Conservation (phyloP, 2,797 vertebrate species). For the Coccyzus lansbergi region DNA sequence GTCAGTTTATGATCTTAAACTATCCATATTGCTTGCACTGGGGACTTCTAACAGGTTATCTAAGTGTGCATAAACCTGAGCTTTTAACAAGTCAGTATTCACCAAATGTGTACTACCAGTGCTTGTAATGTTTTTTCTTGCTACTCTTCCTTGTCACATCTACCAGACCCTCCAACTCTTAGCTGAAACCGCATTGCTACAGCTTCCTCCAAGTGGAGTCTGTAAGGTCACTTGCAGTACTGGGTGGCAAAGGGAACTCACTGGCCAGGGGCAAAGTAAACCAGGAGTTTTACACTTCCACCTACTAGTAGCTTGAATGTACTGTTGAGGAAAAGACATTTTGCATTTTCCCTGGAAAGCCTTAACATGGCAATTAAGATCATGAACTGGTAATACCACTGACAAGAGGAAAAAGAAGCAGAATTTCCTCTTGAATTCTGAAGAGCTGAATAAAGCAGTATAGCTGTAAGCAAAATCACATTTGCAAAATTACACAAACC, state of each 20-base stretch:
- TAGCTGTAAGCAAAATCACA: neutral
- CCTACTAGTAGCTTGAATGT: neutral
- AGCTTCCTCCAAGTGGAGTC: neutral
- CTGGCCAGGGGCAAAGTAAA: neutral
- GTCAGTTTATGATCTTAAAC: neutral
- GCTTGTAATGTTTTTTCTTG: neutral
- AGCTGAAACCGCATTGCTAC: neutral
- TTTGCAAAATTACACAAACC: neutral
- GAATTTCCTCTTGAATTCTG: neutral
- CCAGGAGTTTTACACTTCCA: neutral
- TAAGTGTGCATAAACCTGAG: neutral
- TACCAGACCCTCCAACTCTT: neutral
- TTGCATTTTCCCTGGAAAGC: conserved; percentile 20
- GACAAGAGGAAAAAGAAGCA: neutral
- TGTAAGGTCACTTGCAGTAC: neutral
- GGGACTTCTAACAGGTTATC: neutral
- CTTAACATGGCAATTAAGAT: neutral
- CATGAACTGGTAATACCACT: neutral
- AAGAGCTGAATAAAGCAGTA: neutral
- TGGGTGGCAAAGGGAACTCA: neutral
- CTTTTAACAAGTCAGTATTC: neutral
- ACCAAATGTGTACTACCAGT: neutral
- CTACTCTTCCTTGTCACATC: neutral
- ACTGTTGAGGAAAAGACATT: neutral
- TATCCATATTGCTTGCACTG: neutral